phyloP scores from a whole-genome alignment of 1,140 invertebrate species.

The Heliothis virescens region DNA sequence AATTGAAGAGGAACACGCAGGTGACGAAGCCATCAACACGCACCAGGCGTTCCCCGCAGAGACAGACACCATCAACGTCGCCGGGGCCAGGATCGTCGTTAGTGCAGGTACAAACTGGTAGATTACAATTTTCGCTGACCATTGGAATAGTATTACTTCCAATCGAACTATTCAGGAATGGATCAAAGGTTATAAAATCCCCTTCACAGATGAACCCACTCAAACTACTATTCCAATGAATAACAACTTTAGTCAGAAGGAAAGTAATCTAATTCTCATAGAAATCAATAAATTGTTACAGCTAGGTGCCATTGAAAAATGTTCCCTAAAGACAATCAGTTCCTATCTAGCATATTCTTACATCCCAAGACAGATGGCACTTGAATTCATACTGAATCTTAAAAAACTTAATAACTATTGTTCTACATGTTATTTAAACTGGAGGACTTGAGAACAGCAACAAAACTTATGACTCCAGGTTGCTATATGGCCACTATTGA shows the following conservation, averaged over 20 bases:
- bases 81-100: neutral
- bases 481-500: conserved; percentile 9
- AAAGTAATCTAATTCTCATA: neutral
- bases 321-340: neutral
- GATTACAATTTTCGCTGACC: neutral
- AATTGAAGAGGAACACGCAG: neutral
- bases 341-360: neutral
- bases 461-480: neutral
- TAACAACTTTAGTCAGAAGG: neutral
- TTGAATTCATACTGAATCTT: conserved; percentile 2
- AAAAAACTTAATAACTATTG: conserved; percentile 9
- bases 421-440: neutral
- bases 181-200: neutral
- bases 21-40: neutral
- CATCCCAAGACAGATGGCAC: neutral
- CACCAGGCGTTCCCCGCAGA: neutral
- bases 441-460: conserved; percentile 8
- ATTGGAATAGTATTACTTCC: neutral
- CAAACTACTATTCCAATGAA: neutral
- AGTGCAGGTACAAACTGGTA: neutral
- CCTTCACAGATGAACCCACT: neutral
- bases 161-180: neutral
- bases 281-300: neutral
- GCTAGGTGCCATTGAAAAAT: conserved; percentile 7
- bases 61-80: neutral